Evolutionary conservation across 2,888 invertebrate genomes (phyloP).

Genomic region (Galerucella nymphaeae): DNA sequence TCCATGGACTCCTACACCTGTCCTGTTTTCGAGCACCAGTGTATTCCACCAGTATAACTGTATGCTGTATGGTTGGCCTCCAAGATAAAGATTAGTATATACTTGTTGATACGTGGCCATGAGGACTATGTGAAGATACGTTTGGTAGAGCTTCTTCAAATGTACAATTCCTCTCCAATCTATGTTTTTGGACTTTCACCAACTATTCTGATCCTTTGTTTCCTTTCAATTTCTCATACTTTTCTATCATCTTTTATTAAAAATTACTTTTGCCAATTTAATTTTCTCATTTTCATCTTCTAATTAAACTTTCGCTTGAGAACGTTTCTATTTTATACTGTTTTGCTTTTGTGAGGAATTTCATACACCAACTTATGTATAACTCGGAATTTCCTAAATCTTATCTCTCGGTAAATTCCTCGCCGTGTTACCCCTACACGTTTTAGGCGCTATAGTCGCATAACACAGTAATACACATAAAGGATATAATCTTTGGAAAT

Average conservation of each 20-base stretch:
- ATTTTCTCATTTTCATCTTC: not conserved
- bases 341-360: not conserved
- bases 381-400: slow-evolving; percentile 10
- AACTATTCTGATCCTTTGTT: no score
- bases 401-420: slow-evolving; percentile 17
- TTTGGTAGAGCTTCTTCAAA: not conserved
- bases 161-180: not conserved
- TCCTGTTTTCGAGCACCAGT: no score
- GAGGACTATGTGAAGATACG: not conserved
- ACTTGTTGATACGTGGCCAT: no score
- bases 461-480: slow-evolving; percentile 46
- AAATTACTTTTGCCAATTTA: no score
- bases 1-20: no score
- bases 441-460: slow-evolving; percentile 36
- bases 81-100: no score
- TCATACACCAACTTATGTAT: slow-evolving; percentile 3
- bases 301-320: not conserved
- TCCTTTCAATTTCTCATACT: no score
- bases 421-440: slow-evolving; percentile 44
- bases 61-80: no score
- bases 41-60: no score
- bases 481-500: slow-evolving; percentile 60
- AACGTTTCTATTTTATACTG: not conserved
- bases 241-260: no score
- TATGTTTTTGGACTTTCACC: not conserved